Evolutionary conservation across 2,888 invertebrate species (phyloP).

Genomic region (Hydroisotoma schaefferi): DNA sequence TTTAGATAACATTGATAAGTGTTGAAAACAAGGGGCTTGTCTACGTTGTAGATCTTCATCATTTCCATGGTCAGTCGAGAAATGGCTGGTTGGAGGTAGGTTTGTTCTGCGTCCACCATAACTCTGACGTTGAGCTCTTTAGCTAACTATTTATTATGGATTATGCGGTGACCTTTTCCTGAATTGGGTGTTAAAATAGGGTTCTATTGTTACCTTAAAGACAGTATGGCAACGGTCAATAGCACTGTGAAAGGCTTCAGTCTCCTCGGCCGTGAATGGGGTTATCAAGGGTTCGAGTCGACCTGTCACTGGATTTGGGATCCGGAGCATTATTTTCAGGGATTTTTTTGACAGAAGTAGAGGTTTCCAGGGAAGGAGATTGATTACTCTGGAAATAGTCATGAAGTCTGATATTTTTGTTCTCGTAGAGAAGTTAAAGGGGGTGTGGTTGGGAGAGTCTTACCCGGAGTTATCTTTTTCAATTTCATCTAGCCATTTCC

Average conservation of each 20-base stretch:
- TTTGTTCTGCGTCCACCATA: slow-evolving; percentile 99
- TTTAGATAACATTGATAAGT: slow-evolving; percentile 98
- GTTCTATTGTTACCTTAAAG: slow-evolving; percentile 74
- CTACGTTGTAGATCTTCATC: slow-evolving; percentile 92
- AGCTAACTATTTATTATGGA: slow-evolving; percentile 55
- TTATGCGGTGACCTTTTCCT: too few relatives aligned
- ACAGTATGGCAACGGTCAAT: slow-evolving; percentile 84
- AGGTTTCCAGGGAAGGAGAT: slow-evolving; percentile 96
- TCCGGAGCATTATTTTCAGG: slow-evolving; percentile 85
- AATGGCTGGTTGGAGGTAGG: slow-evolving; percentile 99
- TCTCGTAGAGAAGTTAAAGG: neutral
- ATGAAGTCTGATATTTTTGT: too few relatives aligned
- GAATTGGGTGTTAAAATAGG: too few relatives aligned
- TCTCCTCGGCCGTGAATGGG: slow-evolving; percentile 79
- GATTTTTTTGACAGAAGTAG: slow-evolving; percentile 90
- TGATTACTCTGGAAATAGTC: slow-evolving; percentile 67
- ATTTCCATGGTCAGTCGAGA: slow-evolving; percentile 94
- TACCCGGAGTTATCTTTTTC: slow-evolving; percentile 92
- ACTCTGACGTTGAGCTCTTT: slow-evolving; percentile 87
- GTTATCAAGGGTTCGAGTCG: slow-evolving; percentile 80
- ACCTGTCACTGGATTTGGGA: slow-evolving; percentile 87
- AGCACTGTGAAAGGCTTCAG: slow-evolving; percentile 97
- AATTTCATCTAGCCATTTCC: slow-evolving; percentile 84
- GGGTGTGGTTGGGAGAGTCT: slow-evolving; percentile 49
- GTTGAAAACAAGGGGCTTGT: slow-evolving; percentile 91